Percentiles rank a stretch among this genome's conserved stretches.
Evolutionary conservation across 1,140 invertebrate species (phyloP).

Genomic region (Protaetia brevitarsis): DNA sequence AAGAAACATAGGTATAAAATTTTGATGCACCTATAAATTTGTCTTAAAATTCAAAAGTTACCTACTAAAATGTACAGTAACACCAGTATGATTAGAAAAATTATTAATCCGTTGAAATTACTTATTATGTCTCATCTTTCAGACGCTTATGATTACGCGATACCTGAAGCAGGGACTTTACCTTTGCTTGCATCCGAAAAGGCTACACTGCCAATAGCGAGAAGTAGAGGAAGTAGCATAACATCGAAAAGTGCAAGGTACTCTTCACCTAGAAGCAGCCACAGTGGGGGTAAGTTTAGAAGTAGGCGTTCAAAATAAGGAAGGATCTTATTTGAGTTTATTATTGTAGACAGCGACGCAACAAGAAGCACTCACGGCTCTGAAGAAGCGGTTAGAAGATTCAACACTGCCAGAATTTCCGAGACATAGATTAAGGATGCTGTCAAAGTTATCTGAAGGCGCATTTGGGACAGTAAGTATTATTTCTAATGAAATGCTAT

Average conservation of each 20-base stretch:
- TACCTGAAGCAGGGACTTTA: conserved; percentile 68
- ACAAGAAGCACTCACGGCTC: conserved; percentile 66
- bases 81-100: not conserved
- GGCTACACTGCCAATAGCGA: conserved; percentile 35
- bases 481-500: no score
- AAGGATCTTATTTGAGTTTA: conserved; percentile 27
- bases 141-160: conserved; percentile 69
- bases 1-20: no score
- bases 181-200: conserved; percentile 53
- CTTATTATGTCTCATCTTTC: conserved; percentile 12
- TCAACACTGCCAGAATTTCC: conserved; percentile 77
- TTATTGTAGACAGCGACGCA: conserved; percentile 66
- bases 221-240: conserved; percentile 36
- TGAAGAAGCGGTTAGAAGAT: conserved; percentile 68
- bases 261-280: conserved; percentile 29
- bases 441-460: conserved; percentile 86
- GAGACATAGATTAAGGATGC: conserved; percentile 78
- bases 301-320: not conserved
- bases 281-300: not conserved
- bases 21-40: no score
- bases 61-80: no score
- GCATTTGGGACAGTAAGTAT: conserved; percentile 82
- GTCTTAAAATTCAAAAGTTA: no score
- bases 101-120: not conserved
- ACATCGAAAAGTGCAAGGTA: conserved; percentile 29